phyloP scores from a whole-genome alignment of 2,888 invertebrate genomes.

The Sphecodes monilicornis region DNA sequence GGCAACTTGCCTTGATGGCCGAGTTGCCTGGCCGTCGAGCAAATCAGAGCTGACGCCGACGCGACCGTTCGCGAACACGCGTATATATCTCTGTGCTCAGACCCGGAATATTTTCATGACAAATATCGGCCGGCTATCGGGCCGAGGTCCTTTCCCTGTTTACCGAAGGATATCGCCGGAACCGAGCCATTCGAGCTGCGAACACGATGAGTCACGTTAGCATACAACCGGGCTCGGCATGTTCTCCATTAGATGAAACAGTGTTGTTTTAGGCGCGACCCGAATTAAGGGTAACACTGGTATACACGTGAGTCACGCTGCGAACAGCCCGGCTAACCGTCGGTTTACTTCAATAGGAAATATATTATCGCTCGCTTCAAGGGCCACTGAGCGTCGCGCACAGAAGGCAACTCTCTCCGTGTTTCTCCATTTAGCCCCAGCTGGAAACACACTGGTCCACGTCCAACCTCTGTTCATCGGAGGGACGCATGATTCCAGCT shows the following conservation, averaged over 20 bases:
- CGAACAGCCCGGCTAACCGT: slow-evolving; percentile 45
- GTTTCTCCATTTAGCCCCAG: slow-evolving; percentile 38
- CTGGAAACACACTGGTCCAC: slow-evolving; percentile 6
- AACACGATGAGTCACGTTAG: slow-evolving; percentile 71
- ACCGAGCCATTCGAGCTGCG: slow-evolving; percentile 57
- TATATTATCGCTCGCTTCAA: slow-evolving; percentile 51
- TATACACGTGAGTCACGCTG: slow-evolving; percentile 64
- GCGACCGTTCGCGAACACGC: slow-evolving; percentile 1
- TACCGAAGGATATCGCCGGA: slow-evolving; percentile 61
- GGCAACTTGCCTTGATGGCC: no score
- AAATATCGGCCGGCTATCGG: slow-evolving; percentile 60
- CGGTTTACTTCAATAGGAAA: slow-evolving; percentile 63
- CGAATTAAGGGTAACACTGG: slow-evolving; percentile 62
- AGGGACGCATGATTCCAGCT: background rate
- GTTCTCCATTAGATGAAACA: slow-evolving; percentile 70
- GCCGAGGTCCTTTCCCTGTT: slow-evolving; percentile 53
- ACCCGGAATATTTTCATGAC: slow-evolving; percentile 56
- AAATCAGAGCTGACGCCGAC: slow-evolving; percentile 24
- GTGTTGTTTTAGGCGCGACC: slow-evolving; percentile 72
- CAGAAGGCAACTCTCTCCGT: slow-evolving; percentile 38
- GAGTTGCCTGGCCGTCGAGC: background rate
- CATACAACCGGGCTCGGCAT: slow-evolving; percentile 67
- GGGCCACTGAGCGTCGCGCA: slow-evolving; percentile 28
- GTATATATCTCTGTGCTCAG: background rate
- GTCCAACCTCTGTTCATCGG: background rate